Conservation (phyloP, 2,888 invertebrate genomes). For the Lypha dubia region DNA sequence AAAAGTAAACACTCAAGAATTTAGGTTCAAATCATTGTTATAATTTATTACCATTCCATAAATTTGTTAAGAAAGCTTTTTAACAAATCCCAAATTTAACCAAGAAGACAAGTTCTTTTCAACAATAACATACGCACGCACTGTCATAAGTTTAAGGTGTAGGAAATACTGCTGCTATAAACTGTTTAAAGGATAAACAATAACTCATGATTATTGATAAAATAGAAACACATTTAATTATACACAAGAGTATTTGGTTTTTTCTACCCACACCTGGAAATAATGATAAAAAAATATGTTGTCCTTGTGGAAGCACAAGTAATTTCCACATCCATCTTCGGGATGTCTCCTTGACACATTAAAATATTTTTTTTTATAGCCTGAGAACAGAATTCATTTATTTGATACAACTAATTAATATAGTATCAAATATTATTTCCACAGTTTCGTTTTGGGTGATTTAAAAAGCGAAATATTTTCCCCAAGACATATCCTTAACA, state of each 20-base stretch:
- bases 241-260: not conserved
- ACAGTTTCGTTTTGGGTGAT: too few species aligned
- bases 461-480: too few species aligned
- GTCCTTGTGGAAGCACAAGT: not conserved
- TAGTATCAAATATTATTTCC: too few species aligned
- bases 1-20: not conserved
- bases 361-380: not conserved
- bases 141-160: not conserved
- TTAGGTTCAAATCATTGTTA: not conserved
- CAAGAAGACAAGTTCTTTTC: not conserved
- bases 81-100: not conserved
- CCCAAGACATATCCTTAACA: too few species aligned
- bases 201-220: not conserved
- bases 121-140: not conserved
- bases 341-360: not conserved
- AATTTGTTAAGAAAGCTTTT: not conserved
- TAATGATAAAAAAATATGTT: not conserved
- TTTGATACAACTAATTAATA: too few species aligned
- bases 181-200: not conserved
- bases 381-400: not conserved
- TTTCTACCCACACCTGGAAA: constrained; percentile 17
- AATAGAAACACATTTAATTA: not conserved
- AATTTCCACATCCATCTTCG: not conserved
- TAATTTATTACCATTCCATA: not conserved
- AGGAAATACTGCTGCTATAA: not conserved